A percentile compares a stretch with the other conserved stretches of the same genome.
Conservation (phyloP, 2,113 vertebrate species). For the Oceanites oceanicus region DNA sequence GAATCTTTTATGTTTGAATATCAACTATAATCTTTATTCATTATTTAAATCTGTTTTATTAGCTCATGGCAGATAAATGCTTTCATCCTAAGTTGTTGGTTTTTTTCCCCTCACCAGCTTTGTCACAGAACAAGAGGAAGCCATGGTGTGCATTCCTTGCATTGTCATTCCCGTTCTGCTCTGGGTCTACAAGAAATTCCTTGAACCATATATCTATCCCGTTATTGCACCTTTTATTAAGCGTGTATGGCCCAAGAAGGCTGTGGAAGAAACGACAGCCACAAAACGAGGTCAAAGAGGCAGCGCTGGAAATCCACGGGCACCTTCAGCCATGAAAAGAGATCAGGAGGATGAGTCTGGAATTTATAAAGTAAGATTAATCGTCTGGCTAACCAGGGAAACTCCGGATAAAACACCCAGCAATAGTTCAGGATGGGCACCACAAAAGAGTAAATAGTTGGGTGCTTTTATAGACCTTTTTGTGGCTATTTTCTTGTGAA, state of each 20-base stretch:
- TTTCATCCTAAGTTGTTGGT: background rate
- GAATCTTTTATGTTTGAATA: background rate
- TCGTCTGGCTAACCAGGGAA: background rate
- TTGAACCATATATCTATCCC: slow-evolving; percentile 91
- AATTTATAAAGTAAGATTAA: slow-evolving; percentile 70
- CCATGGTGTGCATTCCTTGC: slow-evolving; percentile 97
- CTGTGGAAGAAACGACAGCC: slow-evolving; percentile 56
- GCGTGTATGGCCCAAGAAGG: slow-evolving; percentile 81
- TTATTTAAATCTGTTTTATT: background rate
- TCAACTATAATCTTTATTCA: accelerated
- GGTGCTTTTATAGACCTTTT: background rate
- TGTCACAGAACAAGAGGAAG: background rate
- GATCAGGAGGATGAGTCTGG: background rate
- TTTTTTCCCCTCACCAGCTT: background rate
- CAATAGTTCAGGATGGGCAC: background rate
- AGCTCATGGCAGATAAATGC: accelerated
- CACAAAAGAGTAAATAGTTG: accelerated
- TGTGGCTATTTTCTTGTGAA: background rate
- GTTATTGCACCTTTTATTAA: slow-evolving; percentile 85
- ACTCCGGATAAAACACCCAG: no score
- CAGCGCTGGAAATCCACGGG: background rate
- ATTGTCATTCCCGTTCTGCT: slow-evolving; percentile 94
- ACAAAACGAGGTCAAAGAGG: slow-evolving; percentile 31
- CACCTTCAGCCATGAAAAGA: accelerated
- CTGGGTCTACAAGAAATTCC: slow-evolving; percentile 96